Evolutionary conservation across 2,888 invertebrate genomes (phyloP).

Genomic region (Magallana nippona): DNA sequence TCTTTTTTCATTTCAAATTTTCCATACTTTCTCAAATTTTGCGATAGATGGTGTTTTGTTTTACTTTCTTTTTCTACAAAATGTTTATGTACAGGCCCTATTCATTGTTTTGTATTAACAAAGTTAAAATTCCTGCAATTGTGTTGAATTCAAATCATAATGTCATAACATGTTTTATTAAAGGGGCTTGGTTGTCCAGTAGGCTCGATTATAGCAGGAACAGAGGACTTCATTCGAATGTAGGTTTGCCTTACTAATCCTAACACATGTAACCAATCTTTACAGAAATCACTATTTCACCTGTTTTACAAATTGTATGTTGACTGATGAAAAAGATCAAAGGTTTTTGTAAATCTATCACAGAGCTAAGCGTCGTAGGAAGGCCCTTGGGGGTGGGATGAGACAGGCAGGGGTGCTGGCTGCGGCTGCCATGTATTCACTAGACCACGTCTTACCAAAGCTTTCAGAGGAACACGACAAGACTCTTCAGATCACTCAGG

Average conservation of each 20-base stretch:
- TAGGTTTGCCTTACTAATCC: constrained; percentile 79
- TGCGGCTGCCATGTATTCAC: constrained; percentile 91
- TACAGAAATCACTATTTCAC: no score
- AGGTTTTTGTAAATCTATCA: background rate
- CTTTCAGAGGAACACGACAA: constrained; percentile 87
- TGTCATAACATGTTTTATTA: constrained; percentile 34
- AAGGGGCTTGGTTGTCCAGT: constrained; percentile 91
- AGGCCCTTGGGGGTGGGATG: constrained; percentile 96
- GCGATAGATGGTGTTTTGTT: no score
- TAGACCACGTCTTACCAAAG: constrained; percentile 87
- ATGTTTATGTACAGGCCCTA: no score
- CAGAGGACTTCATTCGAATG: constrained; percentile 82
- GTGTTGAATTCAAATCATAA: no score
- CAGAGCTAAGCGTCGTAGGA: constrained; percentile 90
- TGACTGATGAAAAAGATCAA: no score
- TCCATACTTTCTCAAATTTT: background rate
- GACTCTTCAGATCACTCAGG: constrained; percentile 84
- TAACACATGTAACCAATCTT: background rate
- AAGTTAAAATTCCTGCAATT: no score
- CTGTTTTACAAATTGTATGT: no score
- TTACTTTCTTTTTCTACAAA: no score
- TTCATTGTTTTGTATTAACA: no score
- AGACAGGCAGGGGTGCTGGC: constrained; percentile 94
- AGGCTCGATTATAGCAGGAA: constrained; percentile 91
- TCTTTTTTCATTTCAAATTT: no score